phyloP scores from a whole-genome alignment of 2,113 vertebrate genomes.

The Pangasianodon gigas region DNA sequence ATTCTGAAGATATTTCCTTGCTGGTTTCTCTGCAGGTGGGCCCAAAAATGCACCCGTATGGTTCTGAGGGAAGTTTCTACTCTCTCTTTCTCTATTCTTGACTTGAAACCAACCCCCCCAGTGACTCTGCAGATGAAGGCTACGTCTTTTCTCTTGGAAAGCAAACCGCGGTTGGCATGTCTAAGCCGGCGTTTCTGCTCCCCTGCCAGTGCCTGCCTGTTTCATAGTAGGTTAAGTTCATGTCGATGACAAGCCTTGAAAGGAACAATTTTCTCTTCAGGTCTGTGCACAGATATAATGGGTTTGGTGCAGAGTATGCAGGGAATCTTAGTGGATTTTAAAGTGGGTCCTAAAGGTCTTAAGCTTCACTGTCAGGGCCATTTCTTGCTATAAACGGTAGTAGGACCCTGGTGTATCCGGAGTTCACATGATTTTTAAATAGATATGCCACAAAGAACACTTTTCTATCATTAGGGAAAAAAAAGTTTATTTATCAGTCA shows the following conservation, averaged over 20 bases:
- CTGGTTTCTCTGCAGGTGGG: background rate
- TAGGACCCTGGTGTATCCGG: background rate
- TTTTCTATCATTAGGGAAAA: background rate
- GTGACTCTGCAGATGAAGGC: conserved; percentile 37
- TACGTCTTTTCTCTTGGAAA: conserved; percentile 16
- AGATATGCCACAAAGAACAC: background rate
- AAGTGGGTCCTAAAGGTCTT: background rate
- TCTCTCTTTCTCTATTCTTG: background rate
- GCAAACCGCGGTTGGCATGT: conserved; percentile 19
- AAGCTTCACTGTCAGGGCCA: background rate
- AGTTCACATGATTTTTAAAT: background rate
- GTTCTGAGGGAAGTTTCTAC: background rate
- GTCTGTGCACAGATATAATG: background rate
- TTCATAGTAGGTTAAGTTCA: conserved; percentile 40
- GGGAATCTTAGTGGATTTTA: conserved; percentile 4
- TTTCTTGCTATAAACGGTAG: background rate
- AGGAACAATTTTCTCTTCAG: conserved; percentile 18
- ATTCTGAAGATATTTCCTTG: background rate
- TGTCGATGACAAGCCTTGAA: background rate
- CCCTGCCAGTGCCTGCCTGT: background rate
- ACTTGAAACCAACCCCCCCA: conserved; percentile 21
- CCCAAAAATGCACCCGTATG: background rate
- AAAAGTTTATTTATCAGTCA: background rate
- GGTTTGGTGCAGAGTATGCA: background rate
- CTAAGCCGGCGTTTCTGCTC: background rate